Evolutionary conservation across 1,140 invertebrate genomes (phyloP).

Genomic region (Drosophila sucinea): DNA sequence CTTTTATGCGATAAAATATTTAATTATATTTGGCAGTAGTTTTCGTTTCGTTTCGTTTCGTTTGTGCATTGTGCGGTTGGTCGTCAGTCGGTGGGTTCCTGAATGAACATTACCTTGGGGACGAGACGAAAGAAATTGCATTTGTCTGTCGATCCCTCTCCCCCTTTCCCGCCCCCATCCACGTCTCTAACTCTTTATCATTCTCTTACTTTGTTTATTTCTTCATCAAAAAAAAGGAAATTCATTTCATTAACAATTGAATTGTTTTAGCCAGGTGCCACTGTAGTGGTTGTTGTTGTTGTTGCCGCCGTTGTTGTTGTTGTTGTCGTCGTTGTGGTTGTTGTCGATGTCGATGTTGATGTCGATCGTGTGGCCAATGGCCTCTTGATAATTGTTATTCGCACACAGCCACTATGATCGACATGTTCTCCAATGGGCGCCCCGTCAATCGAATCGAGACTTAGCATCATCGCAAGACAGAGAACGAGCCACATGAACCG

Average conservation of each 20-base stretch:
- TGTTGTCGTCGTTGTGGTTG: slow-evolving; percentile 43
- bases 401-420: slow-evolving; percentile 61
- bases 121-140: slow-evolving; percentile 16
- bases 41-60: slow-evolving; percentile 29
- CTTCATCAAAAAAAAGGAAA: background rate
- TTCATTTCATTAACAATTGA: background rate
- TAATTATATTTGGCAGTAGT: slow-evolving; percentile 76
- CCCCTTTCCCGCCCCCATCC: no score
- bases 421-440: slow-evolving; percentile 53
- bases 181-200: background rate
- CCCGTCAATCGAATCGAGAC: background rate
- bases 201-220: background rate
- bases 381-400: slow-evolving; percentile 57
- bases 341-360: slow-evolving; percentile 48
- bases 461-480: background rate
- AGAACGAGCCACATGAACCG: background rate
- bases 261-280: slow-evolving; percentile 39
- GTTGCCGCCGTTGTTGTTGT: slow-evolving; percentile 8
- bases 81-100: background rate
- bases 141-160: no score
- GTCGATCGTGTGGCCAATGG: slow-evolving; percentile 28
- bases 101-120: slow-evolving; percentile 47
- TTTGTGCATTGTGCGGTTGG: slow-evolving; percentile 74
- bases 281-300: slow-evolving; percentile 38
- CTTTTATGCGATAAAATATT: slow-evolving; percentile 81